Evolutionary conservation across 2,113 vertebrate genomes (phyloP).

Genomic region (Megatriorchis doriae): DNA sequence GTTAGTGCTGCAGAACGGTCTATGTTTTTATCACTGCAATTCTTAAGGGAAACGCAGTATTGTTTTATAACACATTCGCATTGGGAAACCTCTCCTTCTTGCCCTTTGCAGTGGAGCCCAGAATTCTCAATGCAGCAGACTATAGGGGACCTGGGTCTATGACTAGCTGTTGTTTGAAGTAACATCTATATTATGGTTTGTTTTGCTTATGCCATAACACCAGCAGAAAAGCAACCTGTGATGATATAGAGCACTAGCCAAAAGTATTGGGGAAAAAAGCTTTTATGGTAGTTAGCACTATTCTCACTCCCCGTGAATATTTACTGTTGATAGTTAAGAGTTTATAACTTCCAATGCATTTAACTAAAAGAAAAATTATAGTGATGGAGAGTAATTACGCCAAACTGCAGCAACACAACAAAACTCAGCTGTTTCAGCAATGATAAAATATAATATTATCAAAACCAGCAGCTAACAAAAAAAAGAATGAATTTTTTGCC

Average conservation of each 20-base stretch:
- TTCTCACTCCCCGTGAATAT: slow-evolving; percentile 22
- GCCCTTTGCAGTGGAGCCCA: neutral
- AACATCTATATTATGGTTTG: neutral
- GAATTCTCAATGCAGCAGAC: neutral
- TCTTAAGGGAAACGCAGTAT: slow-evolving; percentile 37
- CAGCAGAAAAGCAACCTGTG: neutral
- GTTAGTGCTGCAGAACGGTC: slow-evolving; percentile 7
- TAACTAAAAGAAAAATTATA: slow-evolving; percentile 65
- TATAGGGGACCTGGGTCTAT: neutral
- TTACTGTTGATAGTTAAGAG: slow-evolving; percentile 61
- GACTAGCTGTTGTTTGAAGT: neutral
- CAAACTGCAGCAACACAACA: slow-evolving; percentile 50
- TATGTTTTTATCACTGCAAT: slow-evolving; percentile 21
- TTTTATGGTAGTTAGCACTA: slow-evolving; percentile 42
- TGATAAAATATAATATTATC: slow-evolving; percentile 35
- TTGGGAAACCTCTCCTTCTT: neutral
- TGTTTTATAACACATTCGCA: slow-evolving; percentile 24
- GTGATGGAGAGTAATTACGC: slow-evolving; percentile 54
- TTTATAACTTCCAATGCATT: slow-evolving; percentile 55
- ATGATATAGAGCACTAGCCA: neutral
- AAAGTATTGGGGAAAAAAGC: slow-evolving; percentile 35
- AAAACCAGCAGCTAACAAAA: slow-evolving; percentile 9
- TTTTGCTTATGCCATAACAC: neutral
- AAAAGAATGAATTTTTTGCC: neutral
- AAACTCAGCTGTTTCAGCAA: slow-evolving; percentile 43